These are phyloP conservation scores for Pluvialis apricaria DNA, from an alignment of 2,113 vertebrate species.

Conservation along the genomic window DNA sequence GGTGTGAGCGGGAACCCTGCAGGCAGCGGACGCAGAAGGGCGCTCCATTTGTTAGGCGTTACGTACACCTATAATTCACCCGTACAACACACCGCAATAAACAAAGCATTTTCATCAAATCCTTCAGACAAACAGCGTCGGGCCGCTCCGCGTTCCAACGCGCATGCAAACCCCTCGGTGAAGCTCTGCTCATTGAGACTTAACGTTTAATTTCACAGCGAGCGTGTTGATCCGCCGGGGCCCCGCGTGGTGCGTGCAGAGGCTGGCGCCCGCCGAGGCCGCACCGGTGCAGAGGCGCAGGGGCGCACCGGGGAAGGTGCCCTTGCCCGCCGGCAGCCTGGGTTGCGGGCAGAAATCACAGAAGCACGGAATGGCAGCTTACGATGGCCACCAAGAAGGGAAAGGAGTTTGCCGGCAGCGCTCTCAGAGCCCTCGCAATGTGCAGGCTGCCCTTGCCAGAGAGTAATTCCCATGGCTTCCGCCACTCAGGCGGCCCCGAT, in stretches of 20 bases:
- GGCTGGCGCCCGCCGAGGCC: too few relatives aligned
- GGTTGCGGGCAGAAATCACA: neutral
- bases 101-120: neutral
- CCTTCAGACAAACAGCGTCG: neutral
- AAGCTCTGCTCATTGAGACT: neutral
- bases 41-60: neutral
- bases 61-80: neutral
- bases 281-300: neutral
- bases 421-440: rapidly evolving
- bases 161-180: neutral
- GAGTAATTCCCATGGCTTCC: neutral
- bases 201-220: neutral
- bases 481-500: rapidly evolving
- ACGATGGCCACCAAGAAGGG: rapidly evolving
- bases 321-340: neutral
- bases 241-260: too few relatives aligned
- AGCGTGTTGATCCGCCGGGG: neutral
- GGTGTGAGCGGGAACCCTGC: rapidly evolving
- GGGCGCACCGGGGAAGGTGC: neutral
- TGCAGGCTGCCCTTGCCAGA: neutral
- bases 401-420: neutral
- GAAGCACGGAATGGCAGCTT: neutral
- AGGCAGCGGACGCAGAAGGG: neutral
- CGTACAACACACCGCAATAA: rapidly evolving
- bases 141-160: neutral